Evolutionary conservation across 64 coral and sea anemone species (phyloP).

Genomic region (Platygyra sinensis): DNA sequence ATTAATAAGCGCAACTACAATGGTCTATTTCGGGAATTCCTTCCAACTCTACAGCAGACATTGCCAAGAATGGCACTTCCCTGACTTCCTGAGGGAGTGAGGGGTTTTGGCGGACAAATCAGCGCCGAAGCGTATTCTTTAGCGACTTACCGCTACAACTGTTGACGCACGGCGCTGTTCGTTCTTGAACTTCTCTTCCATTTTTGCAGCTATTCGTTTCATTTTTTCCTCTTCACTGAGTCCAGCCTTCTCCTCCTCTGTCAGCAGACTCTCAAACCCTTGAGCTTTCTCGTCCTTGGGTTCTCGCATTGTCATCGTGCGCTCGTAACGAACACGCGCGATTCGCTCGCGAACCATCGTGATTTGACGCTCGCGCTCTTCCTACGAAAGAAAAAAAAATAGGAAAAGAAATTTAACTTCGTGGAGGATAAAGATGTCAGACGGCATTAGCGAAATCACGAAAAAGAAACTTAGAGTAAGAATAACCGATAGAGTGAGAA

Average conservation of each 20-base stretch:
- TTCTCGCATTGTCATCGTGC: slow-evolving; percentile 94
- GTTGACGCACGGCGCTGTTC: slow-evolving; percentile 67
- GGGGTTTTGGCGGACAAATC: too few species aligned
- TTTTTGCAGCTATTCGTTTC: slow-evolving; percentile 98
- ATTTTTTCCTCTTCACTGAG: slow-evolving; percentile 91
- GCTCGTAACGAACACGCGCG: slow-evolving; percentile 86
- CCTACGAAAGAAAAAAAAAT: slow-evolving; percentile 30
- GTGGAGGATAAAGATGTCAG: too few species aligned
- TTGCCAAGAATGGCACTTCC: too few species aligned
- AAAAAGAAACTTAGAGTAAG: neutral
- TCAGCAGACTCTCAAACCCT: slow-evolving; percentile 86
- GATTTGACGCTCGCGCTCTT: slow-evolving; percentile 92
- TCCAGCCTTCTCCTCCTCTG: slow-evolving; percentile 84
- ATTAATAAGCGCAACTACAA: too few species aligned
- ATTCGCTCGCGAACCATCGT: slow-evolving; percentile 94
- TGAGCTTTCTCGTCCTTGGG: slow-evolving; percentile 72
- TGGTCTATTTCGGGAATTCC: too few species aligned
- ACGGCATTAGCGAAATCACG: too few species aligned
- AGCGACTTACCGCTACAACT: slow-evolving; percentile 53
- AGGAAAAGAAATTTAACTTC: neutral
- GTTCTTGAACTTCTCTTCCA: slow-evolving; percentile 96
- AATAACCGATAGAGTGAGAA: neutral
- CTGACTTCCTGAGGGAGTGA: too few species aligned
- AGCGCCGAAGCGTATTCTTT: neutral
- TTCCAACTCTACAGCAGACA: too few species aligned